phyloP scores from a whole-genome alignment of 1,140 invertebrate genomes.

The Drusus annulatus region DNA sequence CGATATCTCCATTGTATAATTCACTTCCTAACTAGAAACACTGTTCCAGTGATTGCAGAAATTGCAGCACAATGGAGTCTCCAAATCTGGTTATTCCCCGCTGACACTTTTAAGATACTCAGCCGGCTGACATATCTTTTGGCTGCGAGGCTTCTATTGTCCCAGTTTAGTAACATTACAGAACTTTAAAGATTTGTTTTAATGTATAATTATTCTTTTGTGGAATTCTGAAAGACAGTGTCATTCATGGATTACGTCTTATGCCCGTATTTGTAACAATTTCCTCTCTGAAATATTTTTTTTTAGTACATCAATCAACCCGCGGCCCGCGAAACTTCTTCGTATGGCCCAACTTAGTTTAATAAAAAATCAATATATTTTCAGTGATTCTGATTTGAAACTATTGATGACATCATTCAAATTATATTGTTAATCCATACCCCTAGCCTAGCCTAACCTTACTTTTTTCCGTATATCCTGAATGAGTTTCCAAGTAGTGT shows the following conservation, averaged over 20 bases:
- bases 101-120: constrained; percentile 8
- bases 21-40: neutral
- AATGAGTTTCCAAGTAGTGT: no score
- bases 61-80: constrained; percentile 1
- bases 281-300: neutral
- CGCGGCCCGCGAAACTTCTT: no score
- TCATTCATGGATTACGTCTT: neutral
- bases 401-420: no score
- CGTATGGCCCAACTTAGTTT: no score
- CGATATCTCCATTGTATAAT: no score
- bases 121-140: neutral
- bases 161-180: constrained; percentile 22
- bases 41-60: neutral
- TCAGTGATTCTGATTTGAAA: no score
- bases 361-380: no score
- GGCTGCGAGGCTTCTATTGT: neutral
- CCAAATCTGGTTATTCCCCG: neutral
- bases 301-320: no score
- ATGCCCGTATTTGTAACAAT: neutral
- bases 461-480: no score
- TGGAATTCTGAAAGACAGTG: neutral
- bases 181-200: neutral
- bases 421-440: no score
- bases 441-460: no score
- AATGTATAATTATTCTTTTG: neutral